Conservation (phyloP, 2,113 vertebrate genomes). For the Acrocephalus arundinaceus region DNA sequence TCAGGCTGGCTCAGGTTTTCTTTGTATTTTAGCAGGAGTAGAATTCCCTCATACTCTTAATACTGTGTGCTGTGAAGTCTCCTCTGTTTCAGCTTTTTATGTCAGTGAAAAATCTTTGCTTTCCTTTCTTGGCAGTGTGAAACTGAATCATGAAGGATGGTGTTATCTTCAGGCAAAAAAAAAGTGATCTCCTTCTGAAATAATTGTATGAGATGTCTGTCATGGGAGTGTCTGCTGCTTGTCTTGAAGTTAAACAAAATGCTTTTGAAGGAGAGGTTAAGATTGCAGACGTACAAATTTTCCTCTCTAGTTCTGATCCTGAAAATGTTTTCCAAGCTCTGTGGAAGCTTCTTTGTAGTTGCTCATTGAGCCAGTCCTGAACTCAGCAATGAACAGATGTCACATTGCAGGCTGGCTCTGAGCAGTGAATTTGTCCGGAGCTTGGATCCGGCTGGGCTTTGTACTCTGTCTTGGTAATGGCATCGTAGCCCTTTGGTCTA, state of each 20-base stretch:
- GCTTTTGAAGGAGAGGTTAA: not conserved
- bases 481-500: not conserved
- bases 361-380: not conserved
- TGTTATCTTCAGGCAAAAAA: not conserved
- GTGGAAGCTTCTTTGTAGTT: not conserved
- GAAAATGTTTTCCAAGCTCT: not conserved
- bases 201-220: not conserved
- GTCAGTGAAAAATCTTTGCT: not conserved
- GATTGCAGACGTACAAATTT: not conserved
- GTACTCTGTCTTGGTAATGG: not conserved
- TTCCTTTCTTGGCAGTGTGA: not conserved
- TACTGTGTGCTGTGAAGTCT: not conserved
- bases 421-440: not conserved
- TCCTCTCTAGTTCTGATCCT: not conserved
- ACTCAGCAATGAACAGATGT: not conserved
- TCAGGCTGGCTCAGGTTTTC: not conserved
- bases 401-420: not conserved
- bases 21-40: not conserved
- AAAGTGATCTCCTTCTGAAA: not conserved
- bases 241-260: not conserved
- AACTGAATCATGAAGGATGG: fast-evolving
- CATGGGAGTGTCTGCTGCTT: fast-evolving
- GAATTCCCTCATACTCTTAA: not conserved
- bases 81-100: not conserved
- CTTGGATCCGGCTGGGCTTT: not conserved